These are phyloP conservation scores for Hybos culiciformis DNA, from an alignment of 2,888 invertebrate genomes.

Conservation along the genomic window DNA sequence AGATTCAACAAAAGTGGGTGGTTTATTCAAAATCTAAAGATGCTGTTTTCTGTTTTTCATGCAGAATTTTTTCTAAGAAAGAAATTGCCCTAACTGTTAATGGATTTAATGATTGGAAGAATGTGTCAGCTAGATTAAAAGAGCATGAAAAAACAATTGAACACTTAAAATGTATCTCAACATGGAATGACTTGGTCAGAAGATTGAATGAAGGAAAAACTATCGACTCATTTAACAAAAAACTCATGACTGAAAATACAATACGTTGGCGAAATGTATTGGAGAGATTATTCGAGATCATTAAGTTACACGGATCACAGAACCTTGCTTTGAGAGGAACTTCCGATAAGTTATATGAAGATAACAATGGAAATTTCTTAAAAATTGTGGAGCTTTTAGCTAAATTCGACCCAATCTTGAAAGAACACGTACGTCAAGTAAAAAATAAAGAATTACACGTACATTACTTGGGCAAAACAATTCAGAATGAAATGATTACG, in stretches of 20 bases:
- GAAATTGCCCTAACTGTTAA: too few relatives aligned
- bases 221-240: constrained; percentile 1
- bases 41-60: too few relatives aligned
- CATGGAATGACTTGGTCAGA: constrained; percentile 2
- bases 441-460: neutral
- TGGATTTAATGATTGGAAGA: neutral
- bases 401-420: constrained; percentile 1
- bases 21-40: too few relatives aligned
- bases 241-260: constrained; percentile 1
- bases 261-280: constrained; percentile 1
- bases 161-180: neutral
- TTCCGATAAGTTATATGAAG: neutral
- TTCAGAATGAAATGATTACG: constrained; percentile 6
- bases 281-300: neutral
- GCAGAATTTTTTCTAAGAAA: too few relatives aligned
- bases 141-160: constrained; percentile 2
- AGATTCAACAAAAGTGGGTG: too few relatives aligned
- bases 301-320: constrained; percentile 2
- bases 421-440: neutral
- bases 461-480: constrained; percentile 4
- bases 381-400: constrained; percentile 1
- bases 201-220: constrained; percentile 2
- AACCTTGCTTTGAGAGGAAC: constrained; percentile 2
- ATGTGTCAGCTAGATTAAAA: constrained; percentile 1
- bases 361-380: constrained; percentile 1